A percentile compares a stretch with the other conserved stretches of the same genome.
Evolutionary conservation across 2,888 invertebrate genomes (phyloP).

Genomic region (Rhorus exstirpatorius): DNA sequence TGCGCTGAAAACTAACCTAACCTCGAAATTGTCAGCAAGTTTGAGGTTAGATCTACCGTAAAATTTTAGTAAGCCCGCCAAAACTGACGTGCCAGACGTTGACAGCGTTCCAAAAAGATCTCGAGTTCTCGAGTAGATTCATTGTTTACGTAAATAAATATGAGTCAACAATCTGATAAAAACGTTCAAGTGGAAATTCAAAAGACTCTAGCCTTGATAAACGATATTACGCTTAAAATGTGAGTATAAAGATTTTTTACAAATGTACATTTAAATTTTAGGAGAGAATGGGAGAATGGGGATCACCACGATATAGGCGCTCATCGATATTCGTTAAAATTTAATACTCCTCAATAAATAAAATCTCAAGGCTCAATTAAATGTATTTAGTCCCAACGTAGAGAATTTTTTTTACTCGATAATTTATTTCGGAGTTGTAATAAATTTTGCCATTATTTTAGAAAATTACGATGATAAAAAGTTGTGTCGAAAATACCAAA

Average conservation of each 20-base stretch:
- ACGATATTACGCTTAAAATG: slow-evolving; percentile 71
- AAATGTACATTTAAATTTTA: not conserved
- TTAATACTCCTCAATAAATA: not conserved
- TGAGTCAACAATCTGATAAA: slow-evolving; percentile 55
- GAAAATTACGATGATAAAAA: not conserved
- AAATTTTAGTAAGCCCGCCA: not conserved
- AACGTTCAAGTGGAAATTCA: slow-evolving; percentile 70
- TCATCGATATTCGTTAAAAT: not conserved
- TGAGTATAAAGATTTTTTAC: slow-evolving; percentile 58
- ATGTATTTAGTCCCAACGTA: not conserved
- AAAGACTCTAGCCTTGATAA: slow-evolving; percentile 69
- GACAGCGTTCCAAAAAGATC: not conserved
- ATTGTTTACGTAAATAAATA: slow-evolving; percentile 18
- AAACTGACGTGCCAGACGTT: not conserved
- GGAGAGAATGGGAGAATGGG: slow-evolving; percentile 45
- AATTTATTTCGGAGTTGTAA: not conserved
- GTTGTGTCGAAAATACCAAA: no score
- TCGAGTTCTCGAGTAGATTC: not conserved
- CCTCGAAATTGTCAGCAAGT: no score
- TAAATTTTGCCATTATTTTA: not conserved
- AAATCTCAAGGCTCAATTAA: not conserved
- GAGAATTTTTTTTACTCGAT: not conserved
- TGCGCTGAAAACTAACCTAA: no score
- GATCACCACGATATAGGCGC: not conserved
- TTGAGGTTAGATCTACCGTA: no score